phyloP scores from a whole-genome alignment of 2,888 invertebrate species.

The Ormyrus pomaceus region DNA sequence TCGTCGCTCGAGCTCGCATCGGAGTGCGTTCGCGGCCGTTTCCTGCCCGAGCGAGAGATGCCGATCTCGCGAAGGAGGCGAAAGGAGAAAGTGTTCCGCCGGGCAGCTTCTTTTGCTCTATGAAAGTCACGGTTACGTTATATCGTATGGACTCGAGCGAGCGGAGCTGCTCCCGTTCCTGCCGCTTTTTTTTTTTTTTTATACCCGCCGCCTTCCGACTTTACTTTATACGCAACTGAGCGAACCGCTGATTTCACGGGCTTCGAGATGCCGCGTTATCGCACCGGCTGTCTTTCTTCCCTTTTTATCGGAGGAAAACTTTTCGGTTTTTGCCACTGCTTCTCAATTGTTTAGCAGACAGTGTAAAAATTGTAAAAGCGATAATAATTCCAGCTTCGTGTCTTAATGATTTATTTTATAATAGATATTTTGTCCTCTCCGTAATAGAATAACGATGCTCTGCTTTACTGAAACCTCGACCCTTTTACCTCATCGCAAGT shows the following conservation, averaged over 20 bases:
- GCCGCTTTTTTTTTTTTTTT: not conserved
- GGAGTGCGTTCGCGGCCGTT: not conserved
- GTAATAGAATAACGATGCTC: too few species aligned
- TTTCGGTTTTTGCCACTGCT: too few species aligned
- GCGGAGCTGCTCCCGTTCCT: conserved; percentile 11
- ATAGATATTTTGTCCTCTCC: too few species aligned
- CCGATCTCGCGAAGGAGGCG: conserved; percentile 68
- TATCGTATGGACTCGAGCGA: conserved; percentile 21
- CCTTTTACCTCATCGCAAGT: conserved; percentile 9
- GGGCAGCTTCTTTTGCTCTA: conserved; percentile 62
- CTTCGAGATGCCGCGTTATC: not conserved
- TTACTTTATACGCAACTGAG: not conserved
- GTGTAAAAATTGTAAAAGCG: too few species aligned
- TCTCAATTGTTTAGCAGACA: too few species aligned
- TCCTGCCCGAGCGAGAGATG: conserved; percentile 43
- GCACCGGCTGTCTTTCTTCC: too few species aligned
- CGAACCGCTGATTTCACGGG: conserved; percentile 14
- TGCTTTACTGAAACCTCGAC: conserved; percentile 1
- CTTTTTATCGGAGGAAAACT: too few species aligned
- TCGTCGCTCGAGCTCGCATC: too few species aligned
- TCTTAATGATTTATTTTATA: too few species aligned
- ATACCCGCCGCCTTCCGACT: not conserved
- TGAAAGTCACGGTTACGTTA: conserved; percentile 72
- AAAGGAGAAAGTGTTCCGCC: conserved; percentile 73
- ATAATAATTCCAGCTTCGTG: too few species aligned